Evolutionary conservation across 2,888 invertebrate genomes (phyloP), one percentile per base, ranked within the genome.

Genomic region (Eupithecia insigniata): DNA sequence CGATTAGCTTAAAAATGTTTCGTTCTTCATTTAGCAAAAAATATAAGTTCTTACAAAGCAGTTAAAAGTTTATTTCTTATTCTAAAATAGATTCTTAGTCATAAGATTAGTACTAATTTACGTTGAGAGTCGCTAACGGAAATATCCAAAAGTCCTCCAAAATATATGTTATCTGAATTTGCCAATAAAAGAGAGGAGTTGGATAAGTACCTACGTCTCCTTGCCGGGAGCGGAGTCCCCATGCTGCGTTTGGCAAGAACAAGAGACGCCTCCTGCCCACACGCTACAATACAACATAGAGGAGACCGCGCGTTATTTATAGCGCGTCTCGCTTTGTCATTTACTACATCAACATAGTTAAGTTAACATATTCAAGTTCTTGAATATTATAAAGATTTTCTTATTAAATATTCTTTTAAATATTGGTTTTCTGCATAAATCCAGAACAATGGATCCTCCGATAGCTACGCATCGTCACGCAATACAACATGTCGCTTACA

Each of bases 71-170:
- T 81, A 71, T 83, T 80, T 79, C 85, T 85, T 87, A 86, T 74
- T 84, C 80, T 79, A 82, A 85, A 82, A 78, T 85, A 85, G 80
- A 83, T 82, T 83, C 86, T 88, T 89, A 89, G 55, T 69, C 71
- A 64, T 76, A 72, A 76, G 74, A 82, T 76, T 36, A 64, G 36
- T 64, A 64, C 34, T 64, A 89, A 82, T 79, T 85, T 85, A 87
- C 80, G 81, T 86, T 87, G 89, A 89, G 84, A 87, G 84, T 88
- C 81, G 85, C 88, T 90, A 88, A 89, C 85, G 90, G 91, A 90
- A 89, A 88, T 91, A 91, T 91, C 90, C 90, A 91, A 91, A 91
- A 92, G 85, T 88, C 86, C 82, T 91, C 90, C 88, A 91, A 91
- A 91, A 91, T 88, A 90, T 87, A 88, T 86, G 80, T 84, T 85